phyloP scores from a whole-genome alignment of 2,888 invertebrate species.

The Xestoiulus laeticollis region DNA sequence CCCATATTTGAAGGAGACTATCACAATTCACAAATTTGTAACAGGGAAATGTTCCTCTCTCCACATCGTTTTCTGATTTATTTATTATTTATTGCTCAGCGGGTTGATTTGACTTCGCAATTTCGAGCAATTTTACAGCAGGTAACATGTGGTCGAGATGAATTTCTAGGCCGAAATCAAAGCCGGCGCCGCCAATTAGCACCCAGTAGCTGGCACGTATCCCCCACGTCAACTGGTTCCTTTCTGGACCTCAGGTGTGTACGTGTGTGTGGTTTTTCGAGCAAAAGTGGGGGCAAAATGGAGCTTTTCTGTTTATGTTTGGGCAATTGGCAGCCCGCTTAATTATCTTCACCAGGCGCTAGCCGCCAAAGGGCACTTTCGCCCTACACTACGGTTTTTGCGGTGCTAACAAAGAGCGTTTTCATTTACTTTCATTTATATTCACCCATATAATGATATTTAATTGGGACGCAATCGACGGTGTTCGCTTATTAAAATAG shows the following conservation, averaged over 20 bases:
- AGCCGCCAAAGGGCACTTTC: slow-evolving; percentile 13
- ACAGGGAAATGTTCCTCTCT: not conserved
- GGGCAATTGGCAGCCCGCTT: not conserved
- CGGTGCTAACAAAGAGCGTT: slow-evolving; percentile 8
- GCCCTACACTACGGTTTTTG: not conserved
- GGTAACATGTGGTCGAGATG: slow-evolving; percentile 29
- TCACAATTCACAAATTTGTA: not conserved
- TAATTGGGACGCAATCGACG: slow-evolving; percentile 23
- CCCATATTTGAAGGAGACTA: too few species aligned
- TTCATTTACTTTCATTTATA: slow-evolving; percentile 34
- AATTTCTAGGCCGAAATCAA: not conserved
- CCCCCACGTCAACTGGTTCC: slow-evolving; percentile 18
- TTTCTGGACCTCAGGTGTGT: slow-evolving; percentile 16
- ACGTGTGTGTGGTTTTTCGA: not conserved
- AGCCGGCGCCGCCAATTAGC: slow-evolving; percentile 4
- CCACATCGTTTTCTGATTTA: not conserved
- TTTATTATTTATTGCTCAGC: slow-evolving; percentile 32
- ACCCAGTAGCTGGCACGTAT: slow-evolving; percentile 9
- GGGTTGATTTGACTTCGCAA: not conserved
- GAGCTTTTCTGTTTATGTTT: slow-evolving; percentile 27
- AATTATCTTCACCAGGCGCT: not conserved
- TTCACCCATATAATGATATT: slow-evolving; percentile 29
- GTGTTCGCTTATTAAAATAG: slow-evolving; percentile 4
- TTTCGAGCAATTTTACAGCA: slow-evolving; percentile 20
- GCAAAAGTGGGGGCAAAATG: not conserved